These are phyloP conservation scores for Griposia aprilina DNA, from an alignment of 2,888 invertebrate genomes.

Conservation along the genomic window DNA sequence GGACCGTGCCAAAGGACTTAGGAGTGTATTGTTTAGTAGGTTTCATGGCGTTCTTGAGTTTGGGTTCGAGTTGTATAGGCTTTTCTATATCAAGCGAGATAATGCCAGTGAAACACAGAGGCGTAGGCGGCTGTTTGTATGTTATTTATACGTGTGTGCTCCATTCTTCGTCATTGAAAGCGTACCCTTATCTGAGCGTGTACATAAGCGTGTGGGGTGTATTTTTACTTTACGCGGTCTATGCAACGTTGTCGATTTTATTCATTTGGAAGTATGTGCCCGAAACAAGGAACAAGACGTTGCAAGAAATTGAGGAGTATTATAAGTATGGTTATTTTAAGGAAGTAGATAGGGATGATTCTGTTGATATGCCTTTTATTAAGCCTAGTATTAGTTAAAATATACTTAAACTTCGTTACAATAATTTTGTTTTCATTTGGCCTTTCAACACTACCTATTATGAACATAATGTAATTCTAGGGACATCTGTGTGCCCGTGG, in stretches of 20 bases:
- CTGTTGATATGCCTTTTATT: slow-evolving; percentile 44
- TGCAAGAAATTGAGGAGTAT: slow-evolving; percentile 63
- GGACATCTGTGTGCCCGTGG: no score
- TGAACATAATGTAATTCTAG: not conserved
- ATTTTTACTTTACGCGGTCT: slow-evolving; percentile 46
- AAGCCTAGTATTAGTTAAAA: slow-evolving; percentile 2
- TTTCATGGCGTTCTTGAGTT: slow-evolving; percentile 47
- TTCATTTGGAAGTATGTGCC: slow-evolving; percentile 62
- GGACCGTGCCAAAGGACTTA: slow-evolving; percentile 23
- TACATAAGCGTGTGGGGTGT: slow-evolving; percentile 53
- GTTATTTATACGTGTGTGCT: slow-evolving; percentile 54
- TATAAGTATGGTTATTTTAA: slow-evolving; percentile 51
- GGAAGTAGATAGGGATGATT: slow-evolving; percentile 11
- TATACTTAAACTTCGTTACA: not conserved
- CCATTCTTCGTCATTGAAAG: slow-evolving; percentile 57
- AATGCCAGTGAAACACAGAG: slow-evolving; percentile 65
- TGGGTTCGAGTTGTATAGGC: slow-evolving; percentile 53
- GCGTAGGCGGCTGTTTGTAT: slow-evolving; percentile 53
- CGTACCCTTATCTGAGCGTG: slow-evolving; percentile 57
- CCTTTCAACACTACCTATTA: not conserved
- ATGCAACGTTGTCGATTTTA: slow-evolving; percentile 27
- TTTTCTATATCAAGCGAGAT: slow-evolving; percentile 61
- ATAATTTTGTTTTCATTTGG: not conserved
- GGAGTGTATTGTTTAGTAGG: slow-evolving; percentile 54
- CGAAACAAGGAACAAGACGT: slow-evolving; percentile 57